Percentiles rank a stretch among this genome's conserved stretches.
Evolutionary conservation across 2,113 vertebrate genomes (phyloP).

Genomic region (Cyphomyrus plagiostoma): DNA sequence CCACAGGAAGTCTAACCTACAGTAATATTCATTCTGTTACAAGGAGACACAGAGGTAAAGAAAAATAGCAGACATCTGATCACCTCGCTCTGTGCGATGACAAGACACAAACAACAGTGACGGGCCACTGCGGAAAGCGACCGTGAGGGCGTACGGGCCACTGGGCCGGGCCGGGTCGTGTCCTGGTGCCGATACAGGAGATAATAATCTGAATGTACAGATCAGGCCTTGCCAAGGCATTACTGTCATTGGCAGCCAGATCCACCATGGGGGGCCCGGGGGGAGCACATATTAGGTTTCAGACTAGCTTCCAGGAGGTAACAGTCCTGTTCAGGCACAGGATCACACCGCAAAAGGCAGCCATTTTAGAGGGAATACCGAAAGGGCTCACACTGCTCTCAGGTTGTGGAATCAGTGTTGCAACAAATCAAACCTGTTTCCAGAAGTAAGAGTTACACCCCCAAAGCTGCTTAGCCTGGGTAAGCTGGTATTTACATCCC

Average conservation of each 20-base stretch:
- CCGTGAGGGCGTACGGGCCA: not conserved
- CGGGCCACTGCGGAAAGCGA: not conserved
- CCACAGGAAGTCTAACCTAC: conserved; percentile 99
- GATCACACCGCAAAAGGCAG: not conserved
- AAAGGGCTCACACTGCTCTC: not conserved
- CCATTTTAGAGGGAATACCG: not conserved
- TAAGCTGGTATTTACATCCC: not conserved
- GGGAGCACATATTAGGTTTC: not conserved
- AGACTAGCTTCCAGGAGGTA: not conserved
- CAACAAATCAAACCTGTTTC: not conserved
- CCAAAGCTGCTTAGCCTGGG: not conserved
- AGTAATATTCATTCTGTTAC: conserved; percentile 99
- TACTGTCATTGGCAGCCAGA: not conserved
- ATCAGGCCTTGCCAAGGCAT: not conserved
- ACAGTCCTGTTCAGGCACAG: not conserved
- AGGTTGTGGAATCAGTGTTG: not conserved
- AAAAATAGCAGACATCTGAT: conserved; percentile 78
- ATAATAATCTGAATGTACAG: not conserved
- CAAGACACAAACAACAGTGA: conserved; percentile 24
- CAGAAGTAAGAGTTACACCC: not conserved
- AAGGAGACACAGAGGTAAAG: conserved; percentile 93
- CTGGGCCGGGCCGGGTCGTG: not conserved
- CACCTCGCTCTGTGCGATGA: conserved; percentile 50
- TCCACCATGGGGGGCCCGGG: not conserved
- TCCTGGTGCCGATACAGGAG: not conserved